Evolutionary conservation across 2,888 invertebrate species (phyloP).

Genomic region (Oscheius sp.): DNA sequence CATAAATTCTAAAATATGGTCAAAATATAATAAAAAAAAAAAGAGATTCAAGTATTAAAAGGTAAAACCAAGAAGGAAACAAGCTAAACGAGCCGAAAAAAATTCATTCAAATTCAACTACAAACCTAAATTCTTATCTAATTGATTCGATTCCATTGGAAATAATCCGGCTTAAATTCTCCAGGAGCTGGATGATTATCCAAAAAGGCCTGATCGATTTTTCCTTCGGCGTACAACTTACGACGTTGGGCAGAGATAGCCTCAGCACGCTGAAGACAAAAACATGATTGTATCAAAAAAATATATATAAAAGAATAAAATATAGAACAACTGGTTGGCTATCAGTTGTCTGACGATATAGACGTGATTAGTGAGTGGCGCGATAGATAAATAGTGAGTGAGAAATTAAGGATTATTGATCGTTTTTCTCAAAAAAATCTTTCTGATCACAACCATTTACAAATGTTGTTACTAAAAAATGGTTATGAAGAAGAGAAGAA

Average conservation of each 20-base stretch:
- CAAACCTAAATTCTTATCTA: slow-evolving; percentile 22
- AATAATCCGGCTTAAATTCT: slow-evolving; percentile 62
- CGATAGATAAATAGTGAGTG: too few species aligned
- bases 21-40: background rate
- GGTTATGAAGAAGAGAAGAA: too few species aligned
- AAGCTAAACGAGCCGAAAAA: background rate
- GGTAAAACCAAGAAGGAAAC: background rate
- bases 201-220: slow-evolving; percentile 53
- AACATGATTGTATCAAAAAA: too few species aligned
- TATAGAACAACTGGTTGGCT: too few species aligned
- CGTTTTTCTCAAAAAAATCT: too few species aligned
- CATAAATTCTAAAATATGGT: background rate
- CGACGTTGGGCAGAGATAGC: slow-evolving; percentile 63
- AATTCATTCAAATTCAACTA: background rate
- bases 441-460: too few species aligned
- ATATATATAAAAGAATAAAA: too few species aligned
- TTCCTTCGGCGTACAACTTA: slow-evolving; percentile 63
- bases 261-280: slow-evolving; percentile 39
- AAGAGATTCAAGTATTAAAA: background rate
- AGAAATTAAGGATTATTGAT: too few species aligned
- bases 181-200: slow-evolving; percentile 62
- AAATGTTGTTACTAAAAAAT: too few species aligned
- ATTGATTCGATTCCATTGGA: slow-evolving; percentile 57
- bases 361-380: too few species aligned
- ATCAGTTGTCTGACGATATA: too few species aligned